Percentiles rank a stretch among this genome's conserved stretches.
Evolutionary conservation across 2,797 vertebrate species (phyloP).

Genomic region (Betta splendens): DNA sequence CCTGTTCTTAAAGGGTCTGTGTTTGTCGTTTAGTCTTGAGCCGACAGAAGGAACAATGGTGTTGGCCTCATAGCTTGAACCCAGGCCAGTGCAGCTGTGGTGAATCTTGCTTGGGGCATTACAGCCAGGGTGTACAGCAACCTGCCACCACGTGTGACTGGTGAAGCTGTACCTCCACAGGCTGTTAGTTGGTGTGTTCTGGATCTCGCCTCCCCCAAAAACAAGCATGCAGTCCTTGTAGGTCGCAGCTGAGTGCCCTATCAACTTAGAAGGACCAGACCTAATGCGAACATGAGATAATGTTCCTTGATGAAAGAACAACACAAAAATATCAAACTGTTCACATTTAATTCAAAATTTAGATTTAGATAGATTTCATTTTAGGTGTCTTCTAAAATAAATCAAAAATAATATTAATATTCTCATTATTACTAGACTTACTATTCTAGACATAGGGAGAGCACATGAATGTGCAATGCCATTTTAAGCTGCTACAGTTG

Average conservation of each 20-base stretch:
- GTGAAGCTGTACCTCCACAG: conserved; percentile 85
- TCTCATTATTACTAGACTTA: no score
- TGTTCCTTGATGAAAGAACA: neutral
- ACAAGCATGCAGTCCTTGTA: conserved; percentile 86
- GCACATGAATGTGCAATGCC: no score
- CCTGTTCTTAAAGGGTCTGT: conserved; percentile 68
- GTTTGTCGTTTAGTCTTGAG: conserved; percentile 23
- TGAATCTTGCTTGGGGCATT: conserved; percentile 79
- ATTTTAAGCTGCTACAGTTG: no score
- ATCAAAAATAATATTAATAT: no score
- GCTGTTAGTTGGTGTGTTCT: conserved; percentile 66
- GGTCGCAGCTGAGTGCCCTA: conserved; percentile 84
- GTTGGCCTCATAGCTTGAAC: conserved; percentile 70
- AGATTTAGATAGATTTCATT: no score
- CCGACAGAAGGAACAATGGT: neutral
- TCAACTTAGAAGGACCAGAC: conserved; percentile 84
- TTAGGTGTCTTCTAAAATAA: no score
- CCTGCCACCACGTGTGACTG: conserved; percentile 79
- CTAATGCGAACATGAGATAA: conserved; percentile 62
- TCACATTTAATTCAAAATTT: no score
- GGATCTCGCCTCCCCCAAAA: conserved; percentile 84
- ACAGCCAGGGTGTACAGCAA: conserved; percentile 60
- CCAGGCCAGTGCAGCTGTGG: conserved; percentile 83
- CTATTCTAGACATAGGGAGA: no score
- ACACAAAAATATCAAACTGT: no score